Conservation (phyloP, 2,888 invertebrate species). For the Steinernema carpocapsae region DNA sequence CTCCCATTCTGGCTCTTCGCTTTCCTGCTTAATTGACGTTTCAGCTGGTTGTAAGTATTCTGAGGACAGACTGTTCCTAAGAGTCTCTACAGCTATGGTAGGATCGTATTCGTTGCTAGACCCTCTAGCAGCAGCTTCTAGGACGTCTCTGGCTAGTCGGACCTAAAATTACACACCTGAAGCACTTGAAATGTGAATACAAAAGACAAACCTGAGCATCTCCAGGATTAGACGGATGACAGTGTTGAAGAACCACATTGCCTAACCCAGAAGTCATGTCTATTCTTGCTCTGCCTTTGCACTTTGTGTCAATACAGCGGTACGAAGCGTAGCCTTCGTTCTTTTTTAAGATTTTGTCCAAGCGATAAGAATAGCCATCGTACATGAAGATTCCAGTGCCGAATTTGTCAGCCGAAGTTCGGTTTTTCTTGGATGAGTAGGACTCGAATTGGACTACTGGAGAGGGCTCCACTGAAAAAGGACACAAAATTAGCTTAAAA, state of each 20-base stretch:
- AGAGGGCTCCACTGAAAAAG: neutral
- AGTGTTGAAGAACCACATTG: neutral
- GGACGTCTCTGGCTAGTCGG: conserved; percentile 10
- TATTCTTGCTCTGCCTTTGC: neutral
- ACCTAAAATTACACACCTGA: neutral
- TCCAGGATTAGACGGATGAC: neutral
- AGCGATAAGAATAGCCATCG: conserved; percentile 9
- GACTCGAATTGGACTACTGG: neutral
- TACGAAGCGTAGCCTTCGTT: conserved; percentile 4
- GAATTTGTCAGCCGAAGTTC: conserved; percentile 4
- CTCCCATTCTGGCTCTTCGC: too few species aligned
- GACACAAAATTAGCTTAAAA: too few species aligned
- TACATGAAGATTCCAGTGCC: conserved; percentile 28
- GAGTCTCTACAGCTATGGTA: neutral
- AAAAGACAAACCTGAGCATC: conserved; percentile 18
- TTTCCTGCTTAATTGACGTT: too few species aligned
- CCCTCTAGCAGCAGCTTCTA: conserved; percentile 16
- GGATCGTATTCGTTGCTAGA: neutral
- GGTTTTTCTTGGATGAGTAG: conserved; percentile 24
- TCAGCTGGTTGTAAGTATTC: neutral
- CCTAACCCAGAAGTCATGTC: neutral
- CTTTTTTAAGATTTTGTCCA: conserved; percentile 24
- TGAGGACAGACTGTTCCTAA: neutral
- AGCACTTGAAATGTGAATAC: too few species aligned
- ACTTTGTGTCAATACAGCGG: conserved; percentile 7